A percentile compares a stretch with the other conserved stretches of the same genome.
Conservation (phyloP, 2,888 invertebrate genomes). For the Agelastica alni region DNA sequence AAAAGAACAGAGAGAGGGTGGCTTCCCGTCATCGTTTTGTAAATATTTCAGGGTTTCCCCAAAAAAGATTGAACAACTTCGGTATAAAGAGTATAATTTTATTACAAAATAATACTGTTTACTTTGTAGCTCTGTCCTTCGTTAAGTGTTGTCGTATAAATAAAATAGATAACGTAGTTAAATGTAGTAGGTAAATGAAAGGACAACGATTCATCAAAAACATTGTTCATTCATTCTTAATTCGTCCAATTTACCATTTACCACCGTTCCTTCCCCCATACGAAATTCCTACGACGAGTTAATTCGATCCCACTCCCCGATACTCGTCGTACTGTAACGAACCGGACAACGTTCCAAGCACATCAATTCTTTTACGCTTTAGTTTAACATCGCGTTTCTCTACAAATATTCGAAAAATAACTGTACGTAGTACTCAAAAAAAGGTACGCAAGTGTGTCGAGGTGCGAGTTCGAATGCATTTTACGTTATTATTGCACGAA, state of each 20-base stretch:
- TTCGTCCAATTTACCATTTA: conserved; percentile 23
- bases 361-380: conserved; percentile 9
- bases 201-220: conserved; percentile 3
- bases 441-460: conserved; percentile 16
- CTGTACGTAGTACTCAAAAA: background rate
- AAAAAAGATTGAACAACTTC: too few relatives aligned
- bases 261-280: conserved; percentile 20
- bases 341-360: conserved; percentile 5
- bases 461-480: conserved; percentile 12
- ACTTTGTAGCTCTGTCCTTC: too few relatives aligned
- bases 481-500: conserved; percentile 1
- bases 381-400: conserved; percentile 14
- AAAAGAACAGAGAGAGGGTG: too few relatives aligned
- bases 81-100: too few relatives aligned
- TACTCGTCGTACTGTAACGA: background rate
- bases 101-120: too few relatives aligned
- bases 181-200: too few relatives aligned
- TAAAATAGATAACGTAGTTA: too few relatives aligned
- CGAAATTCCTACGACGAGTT: conserved; percentile 18
- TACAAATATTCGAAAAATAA: conserved; percentile 17
- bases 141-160: too few relatives aligned
- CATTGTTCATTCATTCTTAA: conserved; percentile 3
- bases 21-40: too few relatives aligned
- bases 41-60: too few relatives aligned
- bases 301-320: conserved; percentile 13